Evolutionary conservation across 2,113 vertebrate genomes (phyloP), one percentile per base, ranked within the genome.

Genomic region (Trematomus loennbergii): DNA sequence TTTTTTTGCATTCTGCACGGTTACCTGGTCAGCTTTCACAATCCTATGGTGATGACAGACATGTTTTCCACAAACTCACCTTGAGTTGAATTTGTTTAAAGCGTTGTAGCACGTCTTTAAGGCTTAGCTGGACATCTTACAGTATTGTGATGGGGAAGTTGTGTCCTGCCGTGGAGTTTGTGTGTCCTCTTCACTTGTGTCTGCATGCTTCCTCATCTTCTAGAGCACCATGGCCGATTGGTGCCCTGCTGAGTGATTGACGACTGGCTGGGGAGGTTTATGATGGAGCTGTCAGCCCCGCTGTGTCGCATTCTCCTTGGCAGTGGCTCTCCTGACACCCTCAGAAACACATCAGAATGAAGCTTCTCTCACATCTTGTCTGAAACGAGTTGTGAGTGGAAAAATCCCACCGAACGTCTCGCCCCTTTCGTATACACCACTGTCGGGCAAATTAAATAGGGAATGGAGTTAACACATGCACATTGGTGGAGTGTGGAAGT

Each of bases 241-340:
- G 86, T 81, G 79, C 50, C 89, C 85, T 62, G 86, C 87, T 80
- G 92, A 84, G 90, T 93, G 92, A 93, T 91, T 91, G 93, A 92
- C 86, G 86, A 89, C 70, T 54, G 88, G 88, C 84, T 83, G 75
- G 89, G 88, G 89, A 90, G 87, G 83, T 86, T 78, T 89, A 87
- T 94, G 91, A 91, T 91, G 86, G 90, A 90, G 88, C 88, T 88
- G 89, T 93, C 92, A 90, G 82, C 63, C 81, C 90, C 81, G 86
- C 87, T 79, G 89, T 84, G 88, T 86, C 80, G 52, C 86, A 75
- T 89, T 84, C 83, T 90, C 84, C 82, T n/a, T 77, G 81, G 82
- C 88, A 88, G 82, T 77, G 85, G 80, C 83, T 90, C 91, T 88
- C 79, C 81, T 75, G 86, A 90, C 81, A 49, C 85, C 45, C 74